Base-by-base conservation (phyloP, 2,113 vertebrate species). In the Herpetotheres cachinnans region DNA sequence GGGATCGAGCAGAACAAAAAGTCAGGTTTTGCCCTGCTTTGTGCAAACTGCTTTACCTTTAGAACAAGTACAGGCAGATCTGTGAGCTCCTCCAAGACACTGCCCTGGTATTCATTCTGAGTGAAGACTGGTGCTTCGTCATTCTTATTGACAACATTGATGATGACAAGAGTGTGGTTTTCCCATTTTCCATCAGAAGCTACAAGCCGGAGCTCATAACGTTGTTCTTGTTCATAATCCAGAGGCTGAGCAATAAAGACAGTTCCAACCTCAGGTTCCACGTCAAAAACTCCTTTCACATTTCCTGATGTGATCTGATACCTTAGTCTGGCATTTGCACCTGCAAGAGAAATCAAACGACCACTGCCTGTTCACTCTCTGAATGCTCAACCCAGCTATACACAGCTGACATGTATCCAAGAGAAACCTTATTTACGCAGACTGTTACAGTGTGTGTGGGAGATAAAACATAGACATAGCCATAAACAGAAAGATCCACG, bases 151-250 rank as follows among this genome's bases (percentile, higher is more conserved):
- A 98, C 83, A 70, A 99, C 98, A 79, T 92, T 97, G 52, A 99
- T 98, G 70, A 98, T 80, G 70, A 99, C 96, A 86, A 98, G 96
- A 25, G 99, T 99, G 87, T 99, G 98, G 82, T 99, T 99, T 97
- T 99, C 99, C 99, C 99, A 99, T 89, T 99, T 99, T 47, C 99
- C 99, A 87, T 99, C 99, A 10, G 99, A 99, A 11, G 98, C 99
- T 50, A 99, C 98, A 96, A 99, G 97, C 19, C 95, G 96, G 42
- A 99, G 98, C 89, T 99, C 98, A 47, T 98, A 99, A 52, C 82
- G 96, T 70, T 97, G 98, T 72, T 98, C 98, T 93, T 98, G 97
- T 97, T 99, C 99, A 29, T 99, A 99, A 97, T 99, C 98, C 72
- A 99, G 98, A n/a, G 97, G 91, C 94, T 98, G 99, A 69, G 98